Conservation (phyloP, 2,888 invertebrate genomes). For the Eristalis intricaria region DNA sequence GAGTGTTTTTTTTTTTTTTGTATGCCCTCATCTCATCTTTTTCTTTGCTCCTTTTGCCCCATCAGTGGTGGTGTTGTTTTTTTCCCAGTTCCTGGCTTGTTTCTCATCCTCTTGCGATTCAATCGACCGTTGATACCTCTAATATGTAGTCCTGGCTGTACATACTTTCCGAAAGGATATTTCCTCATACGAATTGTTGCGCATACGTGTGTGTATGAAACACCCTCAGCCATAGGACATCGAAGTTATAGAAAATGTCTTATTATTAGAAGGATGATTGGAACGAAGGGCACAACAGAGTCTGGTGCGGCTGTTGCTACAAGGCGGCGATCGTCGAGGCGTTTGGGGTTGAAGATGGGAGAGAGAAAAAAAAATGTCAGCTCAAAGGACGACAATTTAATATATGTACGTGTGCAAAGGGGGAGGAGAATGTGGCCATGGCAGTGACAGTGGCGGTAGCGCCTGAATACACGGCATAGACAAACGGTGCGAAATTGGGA, state of each 20-base stretch:
- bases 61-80: slow-evolving; percentile 2
- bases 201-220: slow-evolving; percentile 40
- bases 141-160: slow-evolving; percentile 43
- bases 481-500: slow-evolving; percentile 69
- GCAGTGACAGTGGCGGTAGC: slow-evolving; percentile 9
- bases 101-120: slow-evolving; percentile 61
- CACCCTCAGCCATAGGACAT: slow-evolving; percentile 14
- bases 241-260: slow-evolving; percentile 65
- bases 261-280: slow-evolving; percentile 70
- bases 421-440: not conserved
- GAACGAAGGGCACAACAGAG: slow-evolving; percentile 41
- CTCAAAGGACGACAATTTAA: slow-evolving; percentile 55
- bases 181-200: slow-evolving; percentile 59
- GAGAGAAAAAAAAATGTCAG: slow-evolving; percentile 36
- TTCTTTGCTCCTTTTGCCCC: slow-evolving; percentile 26
- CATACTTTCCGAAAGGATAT: slow-evolving; percentile 51
- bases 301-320: not conserved
- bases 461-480: slow-evolving; percentile 54
- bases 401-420: not conserved
- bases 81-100: not conserved
- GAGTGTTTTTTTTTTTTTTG: slow-evolving; percentile 11
- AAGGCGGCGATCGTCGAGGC: not conserved
- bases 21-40: slow-evolving; percentile 14
- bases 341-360: slow-evolving; percentile 15
- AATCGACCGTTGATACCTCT: slow-evolving; percentile 69